phyloP scores from a whole-genome alignment of 2,113 vertebrate genomes.

The Lagopus leucura region DNA sequence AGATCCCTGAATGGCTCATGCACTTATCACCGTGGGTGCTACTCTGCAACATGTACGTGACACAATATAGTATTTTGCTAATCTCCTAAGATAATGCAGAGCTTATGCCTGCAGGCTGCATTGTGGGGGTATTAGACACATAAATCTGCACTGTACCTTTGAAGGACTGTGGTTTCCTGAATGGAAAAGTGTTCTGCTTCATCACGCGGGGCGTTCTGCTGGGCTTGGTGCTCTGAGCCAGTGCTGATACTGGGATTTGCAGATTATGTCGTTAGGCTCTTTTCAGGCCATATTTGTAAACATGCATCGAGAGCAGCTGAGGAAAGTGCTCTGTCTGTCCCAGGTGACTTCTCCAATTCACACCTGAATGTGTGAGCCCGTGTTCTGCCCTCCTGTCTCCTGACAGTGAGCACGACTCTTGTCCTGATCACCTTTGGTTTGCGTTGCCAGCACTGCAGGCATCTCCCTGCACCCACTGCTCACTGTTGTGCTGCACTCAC shows the following conservation, averaged over 20 bases:
- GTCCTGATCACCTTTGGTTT: background rate
- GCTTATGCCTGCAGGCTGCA: conserved; percentile 14
- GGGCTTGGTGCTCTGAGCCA: background rate
- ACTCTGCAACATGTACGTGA: fast-evolving
- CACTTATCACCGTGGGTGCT: background rate
- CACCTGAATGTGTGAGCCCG: background rate
- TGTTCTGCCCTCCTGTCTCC: background rate
- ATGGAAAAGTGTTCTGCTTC: background rate
- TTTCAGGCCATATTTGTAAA: background rate
- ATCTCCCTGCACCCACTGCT: fast-evolving
- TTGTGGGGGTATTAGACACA: background rate
- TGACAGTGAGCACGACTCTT: background rate
- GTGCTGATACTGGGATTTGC: background rate
- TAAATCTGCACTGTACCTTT: background rate
- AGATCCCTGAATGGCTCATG: background rate
- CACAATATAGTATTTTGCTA: background rate
- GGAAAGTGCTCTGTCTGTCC: background rate
- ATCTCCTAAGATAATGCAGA: background rate
- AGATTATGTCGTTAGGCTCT: background rate
- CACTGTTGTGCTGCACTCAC: background rate
- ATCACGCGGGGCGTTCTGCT: background rate
- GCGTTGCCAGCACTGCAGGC: background rate
- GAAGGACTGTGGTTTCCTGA: background rate
- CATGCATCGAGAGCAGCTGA: background rate
- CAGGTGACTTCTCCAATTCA: background rate